phyloP scores from a whole-genome alignment of 2,888 invertebrate species.

The Mesopsocus fuscifrons region DNA sequence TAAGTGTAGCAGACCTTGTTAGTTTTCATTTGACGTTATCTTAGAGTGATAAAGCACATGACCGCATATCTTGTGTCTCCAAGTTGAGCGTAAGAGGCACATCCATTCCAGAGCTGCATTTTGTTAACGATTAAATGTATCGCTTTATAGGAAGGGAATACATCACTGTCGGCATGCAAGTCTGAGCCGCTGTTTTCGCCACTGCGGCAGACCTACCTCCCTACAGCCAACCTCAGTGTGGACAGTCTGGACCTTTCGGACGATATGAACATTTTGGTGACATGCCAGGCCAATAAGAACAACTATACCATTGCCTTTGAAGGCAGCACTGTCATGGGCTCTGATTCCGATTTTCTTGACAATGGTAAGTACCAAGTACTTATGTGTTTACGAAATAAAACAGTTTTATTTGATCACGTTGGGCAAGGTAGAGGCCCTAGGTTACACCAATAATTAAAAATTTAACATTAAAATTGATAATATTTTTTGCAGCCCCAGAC shows the following conservation, averaged over 20 bases:
- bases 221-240: conserved; percentile 60
- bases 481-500: not conserved
- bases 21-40: no score
- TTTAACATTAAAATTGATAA: no score
- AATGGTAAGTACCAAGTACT: conserved; percentile 24
- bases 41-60: no score
- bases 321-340: conserved; percentile 67
- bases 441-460: no score
- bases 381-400: no score
- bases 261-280: conserved; percentile 70
- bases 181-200: conserved; percentile 82
- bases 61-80: no score
- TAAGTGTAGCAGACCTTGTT: no score
- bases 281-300: conserved; percentile 75
- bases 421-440: no score
- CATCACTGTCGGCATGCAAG: conserved; percentile 75
- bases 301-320: conserved; percentile 92
- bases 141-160: conserved; percentile 52
- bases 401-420: no score
- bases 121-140: no score
- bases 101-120: no score
- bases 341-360: conserved; percentile 46
- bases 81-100: no score
- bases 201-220: conserved; percentile 54
- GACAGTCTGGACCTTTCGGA: conserved; percentile 80